These are phyloP conservation scores for Drosophila arizonae DNA, from an alignment of 1,140 invertebrate genomes.

Conservation along the genomic window DNA sequence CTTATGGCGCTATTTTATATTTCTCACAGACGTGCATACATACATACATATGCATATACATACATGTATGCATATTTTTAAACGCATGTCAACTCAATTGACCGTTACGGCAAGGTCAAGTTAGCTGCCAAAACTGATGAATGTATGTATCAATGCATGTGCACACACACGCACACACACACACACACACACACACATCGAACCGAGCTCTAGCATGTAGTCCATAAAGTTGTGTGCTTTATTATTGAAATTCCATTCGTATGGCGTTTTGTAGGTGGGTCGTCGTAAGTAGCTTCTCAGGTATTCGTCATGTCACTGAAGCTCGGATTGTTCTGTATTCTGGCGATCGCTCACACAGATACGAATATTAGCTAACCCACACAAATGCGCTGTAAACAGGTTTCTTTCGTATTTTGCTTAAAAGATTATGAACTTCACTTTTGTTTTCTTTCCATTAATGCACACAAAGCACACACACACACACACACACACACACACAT, in stretches of 20 bases:
- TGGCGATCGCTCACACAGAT: conserved; percentile 41
- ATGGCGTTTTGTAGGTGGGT: conserved; percentile 20
- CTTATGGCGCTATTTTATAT: neutral
- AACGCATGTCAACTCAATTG: conserved; percentile 7
- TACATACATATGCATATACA: neutral
- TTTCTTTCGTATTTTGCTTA: conserved; percentile 29
- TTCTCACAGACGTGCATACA: neutral
- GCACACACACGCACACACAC: too few relatives aligned
- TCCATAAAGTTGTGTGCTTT: neutral
- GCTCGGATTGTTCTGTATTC: conserved; percentile 44
- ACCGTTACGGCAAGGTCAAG: conserved; percentile 26
- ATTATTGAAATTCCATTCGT: conserved; percentile 50
- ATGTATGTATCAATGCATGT: neutral
- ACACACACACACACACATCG: too few relatives aligned
- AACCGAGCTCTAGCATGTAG: too few relatives aligned
- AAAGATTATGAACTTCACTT: conserved; percentile 63
- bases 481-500: too few relatives aligned
- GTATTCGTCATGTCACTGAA: conserved; percentile 55
- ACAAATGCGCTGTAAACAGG: conserved; percentile 50
- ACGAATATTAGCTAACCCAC: conserved; percentile 20
- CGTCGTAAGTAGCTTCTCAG: conserved; percentile 8
- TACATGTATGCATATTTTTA: neutral
- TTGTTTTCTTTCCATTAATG: conserved; percentile 54
- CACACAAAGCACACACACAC: too few relatives aligned
- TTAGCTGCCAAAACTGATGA: conserved; percentile 13